Base-by-base conservation (phyloP, 2,113 vertebrate species). In the Diadophis punctatus region DNA sequence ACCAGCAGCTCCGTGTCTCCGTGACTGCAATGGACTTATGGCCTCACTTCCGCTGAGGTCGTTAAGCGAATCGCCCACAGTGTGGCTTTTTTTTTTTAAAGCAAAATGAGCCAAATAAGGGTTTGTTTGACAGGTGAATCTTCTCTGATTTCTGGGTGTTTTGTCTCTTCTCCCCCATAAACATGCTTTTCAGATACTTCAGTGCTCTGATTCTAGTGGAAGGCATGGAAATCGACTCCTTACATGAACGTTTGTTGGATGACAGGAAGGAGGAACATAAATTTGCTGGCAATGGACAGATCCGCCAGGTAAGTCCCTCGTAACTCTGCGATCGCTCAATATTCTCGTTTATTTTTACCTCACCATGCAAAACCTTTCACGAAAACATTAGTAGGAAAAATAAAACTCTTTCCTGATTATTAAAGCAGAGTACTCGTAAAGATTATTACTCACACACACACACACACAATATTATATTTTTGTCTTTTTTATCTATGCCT, bases 151-250 rank as follows among this genome's bases (percentile, higher is more conserved):
- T 14, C 30, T 20, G 84, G 48, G 3, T 60, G 6, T 91, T 92
- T 20, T 93, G 27, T n/a, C 20, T 10, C 88, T 1, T 16, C 93
- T 89, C 2, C 30, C n/a, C 20, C 90, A 56, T 49, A 4, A 84
- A 14, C 3, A 4, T 10, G 88, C 0, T 68, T 90, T 96, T 16
- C 94, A 99, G 99, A n/a, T 99, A 99, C 96, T 98, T 99, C 39
- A 98, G 99, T 93, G 98, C 98, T 93, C 98, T 99, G 49, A 99
- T 99, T 95, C 96, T 99, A 91, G 98, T 99, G 56, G 99, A 99
- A 94, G 99, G 99, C 93, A 99, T 99, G 98, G 99, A 99, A 95
- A 98, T 99, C 0, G 99, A 99, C 92, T 98, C 99, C 91, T 97
- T 99, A 84, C 99, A 99, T 56, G 99, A 99, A 92, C 99, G 98